Conservation (phyloP, 2,888 invertebrate genomes). For the Scaptomyza parva region DNA sequence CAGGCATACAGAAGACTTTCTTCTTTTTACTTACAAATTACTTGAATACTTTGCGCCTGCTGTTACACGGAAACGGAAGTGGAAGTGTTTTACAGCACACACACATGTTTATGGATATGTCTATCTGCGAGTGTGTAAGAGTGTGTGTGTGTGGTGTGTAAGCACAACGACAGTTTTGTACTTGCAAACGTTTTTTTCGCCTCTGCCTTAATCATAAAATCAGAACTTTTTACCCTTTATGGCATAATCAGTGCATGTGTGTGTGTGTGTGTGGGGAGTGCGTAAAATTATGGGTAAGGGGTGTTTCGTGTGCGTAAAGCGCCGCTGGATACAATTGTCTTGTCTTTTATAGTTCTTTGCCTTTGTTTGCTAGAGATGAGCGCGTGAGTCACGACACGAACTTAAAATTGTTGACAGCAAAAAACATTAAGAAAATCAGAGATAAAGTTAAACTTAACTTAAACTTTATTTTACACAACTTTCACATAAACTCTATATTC, state of each 20-base stretch:
- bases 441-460: background rate
- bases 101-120: slow-evolving; percentile 11
- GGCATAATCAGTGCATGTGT: slow-evolving; percentile 68
- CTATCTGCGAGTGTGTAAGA: background rate
- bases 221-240: slow-evolving; percentile 78
- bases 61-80: slow-evolving; percentile 65
- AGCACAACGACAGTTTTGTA: slow-evolving; percentile 30
- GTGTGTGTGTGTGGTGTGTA: too few species aligned
- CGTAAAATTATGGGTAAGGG: slow-evolving; percentile 2
- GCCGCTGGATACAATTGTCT: slow-evolving; percentile 72
- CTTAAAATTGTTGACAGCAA: background rate
- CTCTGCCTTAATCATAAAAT: slow-evolving; percentile 75
- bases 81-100: slow-evolving; percentile 68
- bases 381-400: slow-evolving; percentile 15
- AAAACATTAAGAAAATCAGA: background rate
- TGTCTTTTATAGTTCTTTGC: slow-evolving; percentile 73
- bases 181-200: slow-evolving; percentile 46
- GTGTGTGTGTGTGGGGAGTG: slow-evolving; percentile 10
- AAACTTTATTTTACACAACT: slow-evolving; percentile 2
- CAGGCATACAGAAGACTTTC: slow-evolving; percentile 7
- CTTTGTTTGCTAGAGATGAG: slow-evolving; percentile 52
- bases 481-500: slow-evolving; percentile 14
- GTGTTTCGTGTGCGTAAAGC: slow-evolving; percentile 32
- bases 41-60: slow-evolving; percentile 75
- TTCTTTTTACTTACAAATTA: slow-evolving; percentile 71